phyloP scores from a whole-genome alignment of 2,113 vertebrate genomes.

The Proterorhinus semilunaris region DNA sequence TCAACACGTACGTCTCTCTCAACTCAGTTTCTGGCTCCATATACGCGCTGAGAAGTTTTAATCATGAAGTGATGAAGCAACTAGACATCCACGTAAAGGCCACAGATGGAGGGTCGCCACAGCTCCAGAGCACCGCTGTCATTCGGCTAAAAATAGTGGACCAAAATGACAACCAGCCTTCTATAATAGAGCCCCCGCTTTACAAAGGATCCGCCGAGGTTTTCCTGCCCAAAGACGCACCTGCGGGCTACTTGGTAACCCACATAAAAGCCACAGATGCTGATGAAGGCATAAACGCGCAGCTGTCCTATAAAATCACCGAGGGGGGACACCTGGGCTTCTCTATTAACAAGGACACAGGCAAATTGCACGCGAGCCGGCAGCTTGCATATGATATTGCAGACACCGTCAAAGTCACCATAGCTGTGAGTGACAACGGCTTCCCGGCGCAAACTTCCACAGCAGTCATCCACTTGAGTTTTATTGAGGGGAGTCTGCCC shows the following conservation, averaged over 20 bases:
- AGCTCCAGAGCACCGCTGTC: slow-evolving; percentile 86
- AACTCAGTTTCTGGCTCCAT: slow-evolving; percentile 88
- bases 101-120: slow-evolving; percentile 87
- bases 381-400: slow-evolving; percentile 85
- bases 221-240: slow-evolving; percentile 83
- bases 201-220: slow-evolving; percentile 88
- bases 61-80: slow-evolving; percentile 88
- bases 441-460: slow-evolving; percentile 84
- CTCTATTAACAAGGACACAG: slow-evolving; percentile 83
- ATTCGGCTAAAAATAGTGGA: slow-evolving; percentile 89
- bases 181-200: slow-evolving; percentile 82
- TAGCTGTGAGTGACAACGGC: slow-evolving; percentile 85
- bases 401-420: slow-evolving; percentile 80
- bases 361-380: slow-evolving; percentile 83
- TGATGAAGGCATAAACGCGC: slow-evolving; percentile 86
- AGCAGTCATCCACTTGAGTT: slow-evolving; percentile 83
- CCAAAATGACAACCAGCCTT: slow-evolving; percentile 91
- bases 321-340: slow-evolving; percentile 84
- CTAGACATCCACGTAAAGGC: slow-evolving; percentile 88
- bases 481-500: slow-evolving; percentile 78
- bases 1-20: slow-evolving; percentile 90
- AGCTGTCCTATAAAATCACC: slow-evolving; percentile 85
- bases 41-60: slow-evolving; percentile 91
- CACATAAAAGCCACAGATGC: slow-evolving; percentile 89
- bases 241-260: slow-evolving; percentile 83